Conservation (phyloP, 2,113 vertebrate species). For the Lates calcarifer region DNA sequence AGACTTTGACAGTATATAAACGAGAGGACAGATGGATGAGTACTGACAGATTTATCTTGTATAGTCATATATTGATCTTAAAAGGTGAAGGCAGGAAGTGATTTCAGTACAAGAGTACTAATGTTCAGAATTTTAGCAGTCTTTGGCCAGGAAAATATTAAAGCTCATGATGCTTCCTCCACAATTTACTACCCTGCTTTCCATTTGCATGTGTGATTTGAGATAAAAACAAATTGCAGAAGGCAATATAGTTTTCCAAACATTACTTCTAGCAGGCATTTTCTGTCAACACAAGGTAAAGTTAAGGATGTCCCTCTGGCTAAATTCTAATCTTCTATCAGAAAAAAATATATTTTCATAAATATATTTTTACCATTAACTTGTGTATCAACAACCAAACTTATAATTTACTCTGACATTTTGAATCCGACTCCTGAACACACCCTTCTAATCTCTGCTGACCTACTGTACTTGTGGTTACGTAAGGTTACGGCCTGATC, state of each 20-base stretch:
- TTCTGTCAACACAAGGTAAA: too few relatives aligned
- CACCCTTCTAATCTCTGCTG: slow-evolving; percentile 3
- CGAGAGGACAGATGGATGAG: slow-evolving; percentile 17
- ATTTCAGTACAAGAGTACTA: neutral
- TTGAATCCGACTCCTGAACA: neutral
- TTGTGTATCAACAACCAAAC: neutral
- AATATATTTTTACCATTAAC: too few relatives aligned
- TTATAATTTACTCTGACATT: neutral
- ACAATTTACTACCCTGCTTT: neutral
- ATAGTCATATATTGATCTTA: neutral
- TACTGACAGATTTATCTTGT: slow-evolving; percentile 2
- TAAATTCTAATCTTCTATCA: neutral
- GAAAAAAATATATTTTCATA: too few relatives aligned
- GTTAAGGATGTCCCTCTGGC: neutral
- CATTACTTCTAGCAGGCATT: neutral
- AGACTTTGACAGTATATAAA: slow-evolving; percentile 13
- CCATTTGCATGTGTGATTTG: neutral
- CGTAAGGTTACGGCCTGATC: slow-evolving; percentile 28
- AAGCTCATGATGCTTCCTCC: neutral
- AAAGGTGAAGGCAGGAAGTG: neutral
- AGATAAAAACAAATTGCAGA: neutral
- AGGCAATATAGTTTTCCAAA: neutral
- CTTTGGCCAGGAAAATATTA: too few relatives aligned
- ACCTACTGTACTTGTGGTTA: slow-evolving; percentile 27
- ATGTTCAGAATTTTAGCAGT: neutral